Base-by-base conservation (phyloP, 2,113 vertebrate species). In the Calypte anna region DNA sequence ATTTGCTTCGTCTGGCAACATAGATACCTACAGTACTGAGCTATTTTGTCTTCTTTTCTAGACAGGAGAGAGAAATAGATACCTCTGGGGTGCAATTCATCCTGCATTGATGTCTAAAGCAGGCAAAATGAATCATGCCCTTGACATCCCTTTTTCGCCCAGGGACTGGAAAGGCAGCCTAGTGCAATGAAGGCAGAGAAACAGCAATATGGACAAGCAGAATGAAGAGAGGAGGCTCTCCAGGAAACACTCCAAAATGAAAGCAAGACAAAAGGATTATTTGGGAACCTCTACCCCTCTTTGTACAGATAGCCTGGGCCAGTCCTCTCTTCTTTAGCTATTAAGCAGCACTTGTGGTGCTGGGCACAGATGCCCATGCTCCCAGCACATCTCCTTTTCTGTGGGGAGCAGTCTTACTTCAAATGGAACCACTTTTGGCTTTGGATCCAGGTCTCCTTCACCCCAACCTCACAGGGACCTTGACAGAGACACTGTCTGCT, bases 41-140 rank as follows among this genome's bases (percentile, higher is more conserved):
- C 83, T 93, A 51, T 85, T 46, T 76, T 2, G 5, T 93, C 70
- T 93, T 84, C 77, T 72, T 79, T 20, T 80, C 30, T 54, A 85
- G 78, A 25, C 78, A 91, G 22, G 54, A 44, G 40, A 91, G 67
- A 87, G 85, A 91, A 93, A 91, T 75, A 64, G 90, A 96, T 73
- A 90, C 84, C 90, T 93, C 87, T 73, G 67, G 78, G 70, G 75
- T 79, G 62, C 40, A 85, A 84, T 94, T 83, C 25, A 76, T 94
- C 88, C 78, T 72, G 36, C 31, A 75, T 62, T 64, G 87, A 36
- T 87, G 78, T 76, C 92, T 69, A 23, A 14, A 40, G 51, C n/a
- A 50, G 62, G 54, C 44, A 54, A 75, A 68, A 90, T 93, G 87
- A 75, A 93, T 94, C 66, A 54, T 24, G 67, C 40, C 84, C 50